These are phyloP conservation scores for Oreocharis arfaki DNA, from an alignment of 2,113 vertebrate genomes.

Conservation along the genomic window DNA sequence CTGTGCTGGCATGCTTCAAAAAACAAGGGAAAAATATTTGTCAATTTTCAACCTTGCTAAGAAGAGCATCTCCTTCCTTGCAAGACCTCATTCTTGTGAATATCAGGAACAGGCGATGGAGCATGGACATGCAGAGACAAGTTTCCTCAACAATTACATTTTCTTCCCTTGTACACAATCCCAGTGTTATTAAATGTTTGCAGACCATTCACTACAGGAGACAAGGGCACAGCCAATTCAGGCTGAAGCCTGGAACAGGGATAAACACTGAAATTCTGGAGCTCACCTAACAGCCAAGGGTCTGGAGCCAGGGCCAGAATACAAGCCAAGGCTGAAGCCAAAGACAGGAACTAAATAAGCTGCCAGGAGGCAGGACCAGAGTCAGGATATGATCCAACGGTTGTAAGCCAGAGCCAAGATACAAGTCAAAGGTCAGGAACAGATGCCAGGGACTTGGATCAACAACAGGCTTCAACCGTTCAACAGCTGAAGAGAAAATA, in stretches of 20 bases:
- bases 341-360: background rate
- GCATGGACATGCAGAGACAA: background rate
- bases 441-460: slow-evolving; percentile 22
- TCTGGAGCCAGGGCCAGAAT: background rate
- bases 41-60: background rate
- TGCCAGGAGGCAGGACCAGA: slow-evolving; percentile 2
- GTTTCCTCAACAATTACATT: background rate
- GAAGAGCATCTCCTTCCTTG: background rate
- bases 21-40: background rate
- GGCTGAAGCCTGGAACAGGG: background rate
- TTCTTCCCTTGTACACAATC: background rate
- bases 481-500: slow-evolving; percentile 15
- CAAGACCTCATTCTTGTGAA: background rate
- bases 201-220: background rate
- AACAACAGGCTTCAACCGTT: background rate
- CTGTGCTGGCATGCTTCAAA: background rate
- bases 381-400: background rate
- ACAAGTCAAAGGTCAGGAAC: slow-evolving; percentile 38
- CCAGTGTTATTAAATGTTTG: slow-evolving; percentile 9
- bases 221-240: background rate
- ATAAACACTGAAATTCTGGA: slow-evolving; percentile 11
- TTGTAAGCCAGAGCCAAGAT: background rate
- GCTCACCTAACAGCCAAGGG: background rate
- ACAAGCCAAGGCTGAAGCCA: background rate
- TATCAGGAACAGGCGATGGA: background rate